Conservation (phyloP, 2,113 vertebrate genomes). For the Oophaga pumilio region DNA sequence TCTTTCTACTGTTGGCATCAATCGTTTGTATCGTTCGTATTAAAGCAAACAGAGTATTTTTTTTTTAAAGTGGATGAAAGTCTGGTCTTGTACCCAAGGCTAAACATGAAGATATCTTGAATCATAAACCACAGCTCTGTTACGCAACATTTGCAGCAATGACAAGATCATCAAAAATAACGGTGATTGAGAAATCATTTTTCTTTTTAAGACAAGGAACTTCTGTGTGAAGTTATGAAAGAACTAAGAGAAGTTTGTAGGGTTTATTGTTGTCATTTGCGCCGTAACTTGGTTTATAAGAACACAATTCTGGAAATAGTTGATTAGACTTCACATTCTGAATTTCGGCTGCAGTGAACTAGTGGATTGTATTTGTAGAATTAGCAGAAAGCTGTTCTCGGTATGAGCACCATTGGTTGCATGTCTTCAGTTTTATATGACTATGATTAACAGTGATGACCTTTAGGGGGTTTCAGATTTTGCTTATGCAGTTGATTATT, state of each 20-base stretch:
- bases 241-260: not conserved
- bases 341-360: not conserved
- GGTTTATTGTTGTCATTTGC: not conserved
- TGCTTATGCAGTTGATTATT: not conserved
- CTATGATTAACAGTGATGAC: not conserved
- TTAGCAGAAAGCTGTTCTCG: not conserved
- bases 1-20: not conserved
- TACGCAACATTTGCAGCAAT: slow-evolving; percentile 26
- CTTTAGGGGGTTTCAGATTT: not conserved
- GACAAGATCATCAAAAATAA: slow-evolving; percentile 32
- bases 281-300: not conserved
- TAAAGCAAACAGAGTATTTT: not conserved
- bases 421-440: not conserved
- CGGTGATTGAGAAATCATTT: not conserved
- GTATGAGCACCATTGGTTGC: not conserved
- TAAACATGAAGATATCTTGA: not conserved
- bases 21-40: not conserved
- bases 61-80: slow-evolving; percentile 3
- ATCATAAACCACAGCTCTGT: slow-evolving; percentile 17
- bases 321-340: not conserved
- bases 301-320: slow-evolving; percentile 4
- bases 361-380: not conserved
- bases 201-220: slow-evolving; percentile 35
- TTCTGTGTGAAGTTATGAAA: slow-evolving; percentile 24
- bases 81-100: not conserved